phyloP scores from a whole-genome alignment of 2,888 invertebrate species.

The Phortica okadai region DNA sequence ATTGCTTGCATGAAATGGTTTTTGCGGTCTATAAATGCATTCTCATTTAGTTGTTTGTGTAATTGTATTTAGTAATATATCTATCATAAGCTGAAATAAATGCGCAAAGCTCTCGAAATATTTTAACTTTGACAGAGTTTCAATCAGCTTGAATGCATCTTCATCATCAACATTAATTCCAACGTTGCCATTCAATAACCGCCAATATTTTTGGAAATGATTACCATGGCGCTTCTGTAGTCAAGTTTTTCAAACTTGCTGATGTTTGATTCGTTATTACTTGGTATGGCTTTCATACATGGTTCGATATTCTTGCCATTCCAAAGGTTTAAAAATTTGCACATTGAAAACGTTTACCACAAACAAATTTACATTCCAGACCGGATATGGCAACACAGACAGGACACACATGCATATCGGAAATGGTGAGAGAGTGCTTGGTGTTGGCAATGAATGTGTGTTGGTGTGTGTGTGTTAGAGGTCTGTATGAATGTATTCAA shows the following conservation, averaged over 20 bases:
- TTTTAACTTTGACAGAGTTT: conserved; percentile 1
- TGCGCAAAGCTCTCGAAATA: too few relatives aligned
- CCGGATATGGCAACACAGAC: not conserved
- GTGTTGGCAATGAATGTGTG: not conserved
- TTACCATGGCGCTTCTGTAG: too few relatives aligned
- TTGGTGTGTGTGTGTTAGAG: too few relatives aligned
- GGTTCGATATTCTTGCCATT: not conserved
- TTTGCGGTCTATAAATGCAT: conserved; percentile 21
- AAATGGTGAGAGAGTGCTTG: not conserved
- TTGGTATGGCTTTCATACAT: not conserved
- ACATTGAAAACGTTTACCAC: conserved; percentile 9
- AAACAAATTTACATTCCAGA: conserved; percentile 11
- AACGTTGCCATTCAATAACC: not conserved
- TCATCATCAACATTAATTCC: not conserved
- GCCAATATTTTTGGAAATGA: too few relatives aligned
- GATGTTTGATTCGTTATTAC: not conserved
- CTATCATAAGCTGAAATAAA: too few relatives aligned
- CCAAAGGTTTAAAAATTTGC: not conserved
- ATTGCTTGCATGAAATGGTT: conserved; percentile 2
- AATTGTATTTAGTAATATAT: not conserved
- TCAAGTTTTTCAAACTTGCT: not conserved
- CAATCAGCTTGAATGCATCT: not conserved
- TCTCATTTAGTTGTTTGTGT: conserved; percentile 3
- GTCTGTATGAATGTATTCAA: too few relatives aligned
- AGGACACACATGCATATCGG: not conserved